Conservation (phyloP, 2,888 invertebrate genomes). For the Rosalia funebris region DNA sequence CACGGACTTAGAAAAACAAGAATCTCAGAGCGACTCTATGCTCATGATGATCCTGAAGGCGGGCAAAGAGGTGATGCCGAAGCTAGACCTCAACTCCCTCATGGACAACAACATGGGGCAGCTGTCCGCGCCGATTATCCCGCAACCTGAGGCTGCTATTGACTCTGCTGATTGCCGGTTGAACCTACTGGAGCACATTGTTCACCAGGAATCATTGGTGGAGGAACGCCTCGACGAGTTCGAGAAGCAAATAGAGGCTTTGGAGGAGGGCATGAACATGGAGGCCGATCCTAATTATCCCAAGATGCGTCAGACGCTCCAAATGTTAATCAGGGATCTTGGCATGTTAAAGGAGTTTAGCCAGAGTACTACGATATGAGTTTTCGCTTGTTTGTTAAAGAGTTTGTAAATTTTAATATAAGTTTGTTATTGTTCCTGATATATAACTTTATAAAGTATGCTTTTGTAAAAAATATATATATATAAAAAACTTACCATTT, state of each 20-base stretch:
- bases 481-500: no score
- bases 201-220: constrained; percentile 77
- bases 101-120: constrained; percentile 52
- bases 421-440: constrained; percentile 4
- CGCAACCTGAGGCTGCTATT: constrained; percentile 85
- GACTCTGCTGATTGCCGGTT: constrained; percentile 81
- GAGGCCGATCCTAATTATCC: constrained; percentile 71
- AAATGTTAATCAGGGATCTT: constrained; percentile 79
- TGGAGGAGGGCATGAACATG: constrained; percentile 70
- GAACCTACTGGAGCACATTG: constrained; percentile 80
- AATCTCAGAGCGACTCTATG: constrained; percentile 52
- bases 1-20: constrained; percentile 37
- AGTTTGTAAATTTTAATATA: constrained; percentile 3
- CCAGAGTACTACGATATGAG: constrained; percentile 45
- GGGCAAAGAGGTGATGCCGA: constrained; percentile 39
- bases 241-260: constrained; percentile 79
- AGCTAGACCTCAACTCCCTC: constrained; percentile 51
- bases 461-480: no score
- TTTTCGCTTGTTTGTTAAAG: constrained; percentile 24
- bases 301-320: constrained; percentile 77
- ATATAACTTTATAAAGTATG: no score
- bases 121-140: constrained; percentile 65
- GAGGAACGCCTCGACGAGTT: constrained; percentile 78
- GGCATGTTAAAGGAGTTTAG: constrained; percentile 68
- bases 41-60: constrained; percentile 56